Base-by-base conservation (phyloP, 2,888 invertebrate species). In the Automeris io region DNA sequence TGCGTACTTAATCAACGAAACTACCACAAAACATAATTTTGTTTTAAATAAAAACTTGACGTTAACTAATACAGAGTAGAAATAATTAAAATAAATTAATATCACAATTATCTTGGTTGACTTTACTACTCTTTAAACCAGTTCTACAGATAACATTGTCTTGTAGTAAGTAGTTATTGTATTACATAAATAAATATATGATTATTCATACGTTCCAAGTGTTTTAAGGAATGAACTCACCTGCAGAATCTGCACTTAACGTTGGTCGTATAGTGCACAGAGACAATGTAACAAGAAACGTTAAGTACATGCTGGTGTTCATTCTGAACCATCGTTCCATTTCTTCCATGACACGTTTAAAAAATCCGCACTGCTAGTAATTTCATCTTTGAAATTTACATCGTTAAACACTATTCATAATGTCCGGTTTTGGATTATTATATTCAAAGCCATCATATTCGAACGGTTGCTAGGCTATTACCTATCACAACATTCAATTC, bases 401-500 rank as follows among this genome's bases (percentile, higher is more conserved):
- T 33, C 34, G 37, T 26, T 26, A 33, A 37, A 32, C 18, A 33
- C 33, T 35, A 8, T 23, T 13, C 33, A 41, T 29, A 35, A 13
- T 26, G 32, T 19, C 35, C 18, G 26, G 32, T 32, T 33, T 24
- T 25, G 12, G 41, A 35, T 29, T 24, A 33, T 40, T 46, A 43
- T 50, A 43, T 23, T 38, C 26, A 39, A 46, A 37, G 35, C 41
- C 41, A 36, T 51, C 54, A 60, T 61, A 56, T 57, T 53, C 37
- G 40, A 49, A 43, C 55, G 63, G 86, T 87, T 87, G 85, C 85
- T 81, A 86, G 71, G 86, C 65, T 72, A 58, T 73, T 56, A 60
- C 51, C 52, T 57, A 60, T 59, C 86, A 87, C 86, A 87, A 87
- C 87, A 85, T 68, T 65, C 57, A 56, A 38, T 54, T 58, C 45